Base-by-base conservation (phyloP, 2,797 vertebrate species). In the Muscicapa comitata region DNA sequence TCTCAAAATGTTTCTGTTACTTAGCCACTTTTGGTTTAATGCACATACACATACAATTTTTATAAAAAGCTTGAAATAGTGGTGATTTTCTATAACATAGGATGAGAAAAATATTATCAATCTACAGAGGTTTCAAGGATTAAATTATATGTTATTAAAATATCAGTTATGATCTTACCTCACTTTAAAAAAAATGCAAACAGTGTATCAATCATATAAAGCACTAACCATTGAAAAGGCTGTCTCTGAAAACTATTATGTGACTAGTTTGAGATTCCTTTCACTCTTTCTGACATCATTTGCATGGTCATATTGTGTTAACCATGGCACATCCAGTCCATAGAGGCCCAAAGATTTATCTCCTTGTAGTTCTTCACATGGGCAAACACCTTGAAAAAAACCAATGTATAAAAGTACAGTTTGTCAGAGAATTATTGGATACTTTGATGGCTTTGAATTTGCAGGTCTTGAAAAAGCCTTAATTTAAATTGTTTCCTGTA, bases 121-220 rank as follows among this genome's bases (percentile, higher is more conserved):
- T 26, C 3, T 66, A 47, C 6, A 31, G 21, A 58, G 6, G 2
- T 35, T 47, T 84, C 35, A 73, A 67, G 14, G 12, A n/a, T 43
- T 80, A 65, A 78, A 72, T 67, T 42, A 42, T 4, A 0, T 20
- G 9, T 4, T 63, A 33, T 33, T 81, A 66, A 72, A 68, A 68
- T 53, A 61, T 5, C 38, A 1, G 1, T 31, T 65, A 37, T 45
- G 11, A 47, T 38, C 14, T 47, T 37, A 28, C 26, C 0, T 43
- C 0, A 17, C 1, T 28, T 42, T 9, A 35, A 35, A 1, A 3
- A 11, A 15, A 59, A 72, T 29, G 3, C 2, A 89, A 42, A 9
- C 42, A 25, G 2, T 33, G 8, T 13, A 11, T 37, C 31, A 12
- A 12, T 55, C 11, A 45, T 48, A 25, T 35, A 59, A 67, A 67